phyloP scores from a whole-genome alignment of 2,888 invertebrate species.

The Troilus luridus region DNA sequence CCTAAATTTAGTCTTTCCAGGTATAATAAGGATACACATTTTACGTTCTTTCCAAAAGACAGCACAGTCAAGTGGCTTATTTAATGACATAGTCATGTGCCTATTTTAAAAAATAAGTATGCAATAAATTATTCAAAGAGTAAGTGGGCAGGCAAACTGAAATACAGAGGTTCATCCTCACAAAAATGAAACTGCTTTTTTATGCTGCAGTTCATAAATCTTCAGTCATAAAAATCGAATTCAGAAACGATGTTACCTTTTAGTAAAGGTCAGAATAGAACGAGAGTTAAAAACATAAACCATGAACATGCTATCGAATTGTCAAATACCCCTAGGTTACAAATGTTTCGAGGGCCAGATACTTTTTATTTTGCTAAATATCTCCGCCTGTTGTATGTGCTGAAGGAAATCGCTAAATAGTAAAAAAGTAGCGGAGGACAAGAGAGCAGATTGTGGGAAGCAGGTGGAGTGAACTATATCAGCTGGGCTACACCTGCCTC shows the following conservation, averaged over 20 bases:
- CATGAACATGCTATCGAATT: background rate
- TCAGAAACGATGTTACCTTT: background rate
- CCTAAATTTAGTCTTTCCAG: too few relatives aligned
- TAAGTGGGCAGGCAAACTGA: too few relatives aligned
- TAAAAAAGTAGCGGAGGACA: conserved; percentile 24
- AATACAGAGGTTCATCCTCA: too few relatives aligned
- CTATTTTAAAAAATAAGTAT: too few relatives aligned
- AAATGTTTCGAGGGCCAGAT: background rate
- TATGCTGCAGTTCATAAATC: background rate
- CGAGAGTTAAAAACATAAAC: background rate
- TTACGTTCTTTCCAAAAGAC: too few relatives aligned
- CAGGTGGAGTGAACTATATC: conserved; percentile 30
- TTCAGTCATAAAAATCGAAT: background rate
- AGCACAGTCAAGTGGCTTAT: too few relatives aligned
- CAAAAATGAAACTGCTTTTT: too few relatives aligned
- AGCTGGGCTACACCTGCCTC: conserved; percentile 32
- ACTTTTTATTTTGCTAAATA: background rate
- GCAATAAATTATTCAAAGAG: too few relatives aligned
- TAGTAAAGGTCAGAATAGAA: background rate
- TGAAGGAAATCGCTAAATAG: background rate
- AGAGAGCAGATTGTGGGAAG: background rate
- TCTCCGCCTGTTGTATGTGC: background rate
- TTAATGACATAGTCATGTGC: too few relatives aligned
- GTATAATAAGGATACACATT: too few relatives aligned
- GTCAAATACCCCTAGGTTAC: background rate